phyloP scores from a whole-genome alignment of 2,113 vertebrate species.

The Hoplias malabaricus region DNA sequence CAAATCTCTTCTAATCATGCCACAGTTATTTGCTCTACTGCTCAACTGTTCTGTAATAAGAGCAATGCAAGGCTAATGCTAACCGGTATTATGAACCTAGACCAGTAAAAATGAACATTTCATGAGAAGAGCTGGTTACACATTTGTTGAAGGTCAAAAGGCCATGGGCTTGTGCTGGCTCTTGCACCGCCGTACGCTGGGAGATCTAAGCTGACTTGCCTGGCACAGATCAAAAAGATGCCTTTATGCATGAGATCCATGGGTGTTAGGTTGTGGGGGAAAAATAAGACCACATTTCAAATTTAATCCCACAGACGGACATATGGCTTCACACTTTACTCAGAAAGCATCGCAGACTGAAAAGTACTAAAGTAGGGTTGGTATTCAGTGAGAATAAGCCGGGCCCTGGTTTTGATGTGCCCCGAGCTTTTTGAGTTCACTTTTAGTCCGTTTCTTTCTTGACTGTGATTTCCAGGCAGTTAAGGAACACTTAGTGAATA shows the following conservation, averaged over 20 bases:
- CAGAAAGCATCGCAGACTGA: not conserved
- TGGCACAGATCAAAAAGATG: constrained; percentile 14
- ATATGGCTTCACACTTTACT: not conserved
- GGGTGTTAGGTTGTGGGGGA: not conserved
- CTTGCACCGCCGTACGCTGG: not conserved
- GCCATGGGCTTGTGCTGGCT: not conserved
- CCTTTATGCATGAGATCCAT: not conserved
- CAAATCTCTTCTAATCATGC: too few relatives aligned
- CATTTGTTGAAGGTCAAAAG: constrained; percentile 26
- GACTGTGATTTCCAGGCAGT: not conserved
- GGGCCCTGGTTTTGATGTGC: not conserved
- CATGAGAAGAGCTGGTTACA: not conserved
- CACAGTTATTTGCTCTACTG: too few relatives aligned
- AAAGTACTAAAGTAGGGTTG: not conserved
- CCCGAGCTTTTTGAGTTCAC: not conserved
- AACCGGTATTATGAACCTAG: too few relatives aligned
- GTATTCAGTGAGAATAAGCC: not conserved
- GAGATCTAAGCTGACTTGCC: constrained; percentile 5
- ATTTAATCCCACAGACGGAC: not conserved
- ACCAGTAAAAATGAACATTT: not conserved
- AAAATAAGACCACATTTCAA: not conserved
- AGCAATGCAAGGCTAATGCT: too few relatives aligned
- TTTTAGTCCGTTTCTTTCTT: constrained; percentile 12
- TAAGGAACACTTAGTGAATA: constrained; percentile 27
- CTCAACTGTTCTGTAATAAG: too few relatives aligned